phyloP scores from a whole-genome alignment of 2,888 invertebrate species.

The Monopis laevigella region DNA sequence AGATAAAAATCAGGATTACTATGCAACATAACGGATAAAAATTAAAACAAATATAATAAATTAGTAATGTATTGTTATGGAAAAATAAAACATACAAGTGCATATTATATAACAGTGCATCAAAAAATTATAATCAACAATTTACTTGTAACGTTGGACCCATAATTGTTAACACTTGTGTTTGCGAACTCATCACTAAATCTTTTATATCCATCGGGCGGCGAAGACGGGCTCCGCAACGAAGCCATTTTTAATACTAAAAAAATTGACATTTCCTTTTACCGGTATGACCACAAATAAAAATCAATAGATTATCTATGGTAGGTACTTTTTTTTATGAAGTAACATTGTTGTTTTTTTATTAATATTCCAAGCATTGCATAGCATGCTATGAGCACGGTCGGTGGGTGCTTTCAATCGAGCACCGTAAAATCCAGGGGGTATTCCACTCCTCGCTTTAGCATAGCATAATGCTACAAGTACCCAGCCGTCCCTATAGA shows the following conservation, averaged over 20 bases:
- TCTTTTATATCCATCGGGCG: slow-evolving; percentile 71
- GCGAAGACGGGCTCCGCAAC: slow-evolving; percentile 65
- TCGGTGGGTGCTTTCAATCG: too few species aligned
- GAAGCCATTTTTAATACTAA: slow-evolving; percentile 63
- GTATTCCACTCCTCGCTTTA: too few species aligned
- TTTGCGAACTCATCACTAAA: slow-evolving; percentile 70
- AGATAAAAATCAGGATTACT: slow-evolving; percentile 7
- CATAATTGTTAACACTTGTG: slow-evolving; percentile 68
- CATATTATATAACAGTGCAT: slow-evolving; percentile 40
- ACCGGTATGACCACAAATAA: slow-evolving; percentile 28
- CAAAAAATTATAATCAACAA: too few species aligned
- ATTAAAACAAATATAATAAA: slow-evolving; percentile 54
- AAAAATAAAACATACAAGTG: slow-evolving; percentile 42
- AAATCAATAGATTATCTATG: not conserved
- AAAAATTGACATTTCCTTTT: slow-evolving; percentile 45
- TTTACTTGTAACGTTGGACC: slow-evolving; percentile 71
- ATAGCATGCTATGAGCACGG: too few species aligned
- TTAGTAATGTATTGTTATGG: slow-evolving; percentile 54
- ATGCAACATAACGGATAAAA: slow-evolving; percentile 24
- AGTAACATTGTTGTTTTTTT: not conserved
- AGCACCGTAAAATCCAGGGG: too few species aligned
- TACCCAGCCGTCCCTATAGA: too few species aligned
- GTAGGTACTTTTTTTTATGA: not conserved
- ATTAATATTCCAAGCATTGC: not conserved
- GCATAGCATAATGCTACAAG: too few species aligned